Evolutionary conservation across 1,140 invertebrate species (phyloP).

Genomic region (Temnothorax nylanderi): DNA sequence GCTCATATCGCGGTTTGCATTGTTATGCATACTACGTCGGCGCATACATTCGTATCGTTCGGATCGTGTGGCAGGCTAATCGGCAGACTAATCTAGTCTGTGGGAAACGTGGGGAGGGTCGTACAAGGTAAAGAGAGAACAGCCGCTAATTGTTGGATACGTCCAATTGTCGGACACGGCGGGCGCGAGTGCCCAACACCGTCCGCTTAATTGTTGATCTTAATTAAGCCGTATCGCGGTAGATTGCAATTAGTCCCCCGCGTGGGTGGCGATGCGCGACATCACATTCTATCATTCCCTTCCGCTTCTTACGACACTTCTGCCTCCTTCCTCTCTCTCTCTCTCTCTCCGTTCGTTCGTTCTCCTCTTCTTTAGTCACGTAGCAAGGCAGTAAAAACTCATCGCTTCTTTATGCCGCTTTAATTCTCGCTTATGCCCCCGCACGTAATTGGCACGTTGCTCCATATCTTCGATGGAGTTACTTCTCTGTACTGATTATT

Average conservation of each 20-base stretch:
- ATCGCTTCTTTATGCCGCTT: slow-evolving; percentile 49
- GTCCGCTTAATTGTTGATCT: slow-evolving; percentile 66
- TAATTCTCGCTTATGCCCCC: slow-evolving; percentile 58
- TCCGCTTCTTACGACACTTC: slow-evolving; percentile 43
- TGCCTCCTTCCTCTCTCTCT: not conserved
- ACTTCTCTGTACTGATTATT: slow-evolving; percentile 35
- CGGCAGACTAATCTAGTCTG: not conserved
- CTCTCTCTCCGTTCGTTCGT: not conserved
- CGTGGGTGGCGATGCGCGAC: slow-evolving; percentile 55
- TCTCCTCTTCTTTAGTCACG: slow-evolving; percentile 41
- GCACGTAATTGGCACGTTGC: slow-evolving; percentile 64
- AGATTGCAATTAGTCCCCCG: slow-evolving; percentile 64
- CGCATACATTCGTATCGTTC: slow-evolving; percentile 1
- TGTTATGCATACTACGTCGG: slow-evolving; percentile 25
- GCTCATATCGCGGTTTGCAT: slow-evolving; percentile 4
- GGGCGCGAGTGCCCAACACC: slow-evolving; percentile 16
- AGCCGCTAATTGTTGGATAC: slow-evolving; percentile 26
- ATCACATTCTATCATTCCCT: slow-evolving; percentile 54
- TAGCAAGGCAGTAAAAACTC: slow-evolving; percentile 58
- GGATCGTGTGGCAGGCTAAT: slow-evolving; percentile 35
- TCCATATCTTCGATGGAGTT: slow-evolving; percentile 45
- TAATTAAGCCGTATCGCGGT: slow-evolving; percentile 74
- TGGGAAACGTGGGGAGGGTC: slow-evolving; percentile 21
- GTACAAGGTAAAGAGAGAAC: slow-evolving; percentile 15
- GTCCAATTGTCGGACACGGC: slow-evolving; percentile 34